These are phyloP conservation scores for Cephus cinctus DNA, from an alignment of 1,140 invertebrate species.

Conservation along the genomic window DNA sequence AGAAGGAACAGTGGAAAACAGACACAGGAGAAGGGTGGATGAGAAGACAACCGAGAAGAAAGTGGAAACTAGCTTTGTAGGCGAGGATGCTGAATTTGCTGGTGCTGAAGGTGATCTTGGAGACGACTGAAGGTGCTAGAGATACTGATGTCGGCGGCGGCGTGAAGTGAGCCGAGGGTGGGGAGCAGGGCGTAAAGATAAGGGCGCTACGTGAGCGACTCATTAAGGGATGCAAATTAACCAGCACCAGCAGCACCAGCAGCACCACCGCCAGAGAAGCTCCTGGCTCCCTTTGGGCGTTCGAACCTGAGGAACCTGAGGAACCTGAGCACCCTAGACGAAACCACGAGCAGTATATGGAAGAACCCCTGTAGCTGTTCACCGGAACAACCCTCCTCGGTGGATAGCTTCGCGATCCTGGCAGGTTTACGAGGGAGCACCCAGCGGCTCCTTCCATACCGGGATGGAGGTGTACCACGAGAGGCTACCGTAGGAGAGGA, in stretches of 20 bases:
- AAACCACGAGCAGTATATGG: no score
- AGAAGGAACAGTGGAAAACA: conserved; percentile 6
- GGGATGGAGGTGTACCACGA: no score
- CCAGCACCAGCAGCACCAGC: conserved; percentile 33
- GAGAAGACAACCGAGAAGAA: conserved; percentile 40
- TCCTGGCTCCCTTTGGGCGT: no score
- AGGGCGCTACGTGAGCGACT: conserved; percentile 47
- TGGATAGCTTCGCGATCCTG: no score
- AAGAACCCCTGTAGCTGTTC: no score
- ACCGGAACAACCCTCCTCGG: conserved; percentile 21
- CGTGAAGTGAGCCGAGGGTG: conserved; percentile 3
- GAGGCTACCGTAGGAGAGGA: no score
- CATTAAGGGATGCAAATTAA: conserved; percentile 56
- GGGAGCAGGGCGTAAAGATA: conserved; percentile 37
- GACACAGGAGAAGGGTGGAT: conserved; percentile 40
- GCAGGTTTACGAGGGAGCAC: no score
- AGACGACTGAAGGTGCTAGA: neutral
- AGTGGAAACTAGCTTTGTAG: conserved; percentile 22
- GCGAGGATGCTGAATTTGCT: conserved; percentile 12
- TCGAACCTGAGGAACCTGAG: no score
- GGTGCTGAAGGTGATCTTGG: neutral
- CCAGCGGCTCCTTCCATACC: no score
- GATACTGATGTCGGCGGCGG: neutral
- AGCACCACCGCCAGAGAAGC: conserved; percentile 14
- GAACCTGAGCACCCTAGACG: conserved; percentile 23